A percentile compares a stretch with the other conserved stretches of the same genome.
Evolutionary conservation across 2,888 invertebrate species (phyloP).

Genomic region (Dasysyrphus tricinctus): DNA sequence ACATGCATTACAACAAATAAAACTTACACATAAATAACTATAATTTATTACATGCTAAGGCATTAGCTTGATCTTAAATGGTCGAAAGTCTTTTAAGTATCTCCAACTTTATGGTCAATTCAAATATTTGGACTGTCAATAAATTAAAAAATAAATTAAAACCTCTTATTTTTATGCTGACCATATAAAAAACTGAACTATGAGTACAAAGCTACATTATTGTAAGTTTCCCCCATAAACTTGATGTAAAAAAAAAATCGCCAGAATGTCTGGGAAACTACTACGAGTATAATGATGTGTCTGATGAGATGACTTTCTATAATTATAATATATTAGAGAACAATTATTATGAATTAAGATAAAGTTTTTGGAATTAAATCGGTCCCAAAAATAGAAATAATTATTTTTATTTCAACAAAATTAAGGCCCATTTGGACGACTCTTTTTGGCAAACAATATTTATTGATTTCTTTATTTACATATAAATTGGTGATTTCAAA

Average conservation of each 20-base stretch:
- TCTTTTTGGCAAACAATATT: too few relatives aligned
- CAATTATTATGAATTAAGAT: background rate
- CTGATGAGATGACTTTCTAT: background rate
- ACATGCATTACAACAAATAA: background rate
- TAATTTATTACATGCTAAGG: background rate
- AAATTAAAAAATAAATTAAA: background rate
- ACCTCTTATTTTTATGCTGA: background rate
- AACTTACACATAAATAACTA: background rate
- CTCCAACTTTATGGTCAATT: slow-evolving; percentile 2
- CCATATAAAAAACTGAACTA: background rate
- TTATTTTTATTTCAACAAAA: background rate
- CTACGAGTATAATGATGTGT: too few relatives aligned
- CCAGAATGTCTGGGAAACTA: background rate
- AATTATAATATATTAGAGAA: background rate
- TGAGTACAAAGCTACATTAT: background rate
- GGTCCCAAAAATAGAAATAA: background rate
- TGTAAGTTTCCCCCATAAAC: background rate
- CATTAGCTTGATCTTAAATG: background rate
- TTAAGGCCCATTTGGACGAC: too few relatives aligned
- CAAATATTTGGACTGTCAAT: background rate
- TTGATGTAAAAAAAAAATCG: background rate
- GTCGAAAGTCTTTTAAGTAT: background rate
- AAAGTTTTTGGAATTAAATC: background rate
- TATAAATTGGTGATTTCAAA: too few relatives aligned
- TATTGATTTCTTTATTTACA: too few relatives aligned